These are phyloP conservation scores for Rostratula benghalensis DNA, from an alignment of 2,113 vertebrate species.

Conservation along the genomic window DNA sequence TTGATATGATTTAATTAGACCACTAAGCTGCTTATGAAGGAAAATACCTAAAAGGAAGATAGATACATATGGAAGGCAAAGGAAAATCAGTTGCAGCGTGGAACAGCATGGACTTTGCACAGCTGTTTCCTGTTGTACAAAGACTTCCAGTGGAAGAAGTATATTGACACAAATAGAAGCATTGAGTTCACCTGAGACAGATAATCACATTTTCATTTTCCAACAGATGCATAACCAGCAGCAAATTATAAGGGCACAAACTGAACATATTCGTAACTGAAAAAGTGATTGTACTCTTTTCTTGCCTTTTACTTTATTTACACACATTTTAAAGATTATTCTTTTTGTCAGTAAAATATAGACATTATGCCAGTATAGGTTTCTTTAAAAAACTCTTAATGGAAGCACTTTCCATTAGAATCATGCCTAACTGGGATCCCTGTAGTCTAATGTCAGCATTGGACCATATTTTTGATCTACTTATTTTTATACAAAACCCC, in stretches of 20 bases:
- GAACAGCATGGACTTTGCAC: background rate
- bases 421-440: background rate
- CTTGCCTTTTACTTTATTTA: background rate
- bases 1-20: slow-evolving; percentile 12
- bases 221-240: background rate
- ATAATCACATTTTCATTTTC: background rate
- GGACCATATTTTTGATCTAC: background rate
- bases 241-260: background rate
- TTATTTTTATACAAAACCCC: background rate
- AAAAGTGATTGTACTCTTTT: background rate
- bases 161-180: background rate
- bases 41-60: background rate
- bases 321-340: background rate
- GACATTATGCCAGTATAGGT: background rate
- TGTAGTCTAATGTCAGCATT: background rate
- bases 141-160: background rate
- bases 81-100: background rate
- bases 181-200: background rate
- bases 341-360: background rate
- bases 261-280: background rate
- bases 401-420: background rate
- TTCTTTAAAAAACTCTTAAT: background rate
- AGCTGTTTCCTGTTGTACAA: background rate
- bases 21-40: slow-evolving; percentile 8
- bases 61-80: background rate